phyloP scores from a whole-genome alignment of 2,113 vertebrate genomes.

The Dissostichus mawsoni region DNA sequence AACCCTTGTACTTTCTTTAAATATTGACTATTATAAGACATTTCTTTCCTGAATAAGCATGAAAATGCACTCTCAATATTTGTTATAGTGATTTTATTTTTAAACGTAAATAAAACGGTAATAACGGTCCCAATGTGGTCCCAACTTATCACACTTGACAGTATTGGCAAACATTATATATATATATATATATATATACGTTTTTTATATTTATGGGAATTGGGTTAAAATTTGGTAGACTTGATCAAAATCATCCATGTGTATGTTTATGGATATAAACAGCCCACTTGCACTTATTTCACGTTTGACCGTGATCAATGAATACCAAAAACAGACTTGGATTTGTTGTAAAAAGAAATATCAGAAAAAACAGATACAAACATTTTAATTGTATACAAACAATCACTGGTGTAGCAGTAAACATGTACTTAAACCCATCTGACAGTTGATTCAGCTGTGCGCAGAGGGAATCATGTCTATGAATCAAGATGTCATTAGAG shows the following conservation, averaged over 20 bases:
- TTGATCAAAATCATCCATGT: not conserved
- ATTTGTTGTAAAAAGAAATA: not conserved
- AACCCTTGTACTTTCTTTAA: too few relatives aligned
- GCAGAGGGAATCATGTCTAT: slow-evolving; percentile 9
- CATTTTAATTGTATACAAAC: slow-evolving; percentile 54
- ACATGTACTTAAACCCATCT: not conserved
- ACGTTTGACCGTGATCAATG: not conserved
- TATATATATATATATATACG: too few relatives aligned
- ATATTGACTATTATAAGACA: too few relatives aligned
- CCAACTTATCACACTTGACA: too few relatives aligned
- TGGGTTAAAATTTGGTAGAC: not conserved
- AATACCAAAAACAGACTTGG: not conserved
- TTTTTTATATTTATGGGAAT: too few relatives aligned
- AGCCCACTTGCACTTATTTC: not conserved
- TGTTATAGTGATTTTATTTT: too few relatives aligned
- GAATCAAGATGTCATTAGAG: not conserved
- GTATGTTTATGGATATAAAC: not conserved
- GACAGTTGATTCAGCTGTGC: slow-evolving; percentile 23
- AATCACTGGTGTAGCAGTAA: slow-evolving; percentile 20
- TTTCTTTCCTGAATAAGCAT: too few relatives aligned
- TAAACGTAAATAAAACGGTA: too few relatives aligned
- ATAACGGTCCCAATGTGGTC: too few relatives aligned
- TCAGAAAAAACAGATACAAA: slow-evolving; percentile 21
- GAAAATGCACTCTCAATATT: too few relatives aligned
- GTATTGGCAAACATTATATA: too few relatives aligned